Conservation (phyloP, 2,888 invertebrate genomes). For the Stomorhina lunata region DNA sequence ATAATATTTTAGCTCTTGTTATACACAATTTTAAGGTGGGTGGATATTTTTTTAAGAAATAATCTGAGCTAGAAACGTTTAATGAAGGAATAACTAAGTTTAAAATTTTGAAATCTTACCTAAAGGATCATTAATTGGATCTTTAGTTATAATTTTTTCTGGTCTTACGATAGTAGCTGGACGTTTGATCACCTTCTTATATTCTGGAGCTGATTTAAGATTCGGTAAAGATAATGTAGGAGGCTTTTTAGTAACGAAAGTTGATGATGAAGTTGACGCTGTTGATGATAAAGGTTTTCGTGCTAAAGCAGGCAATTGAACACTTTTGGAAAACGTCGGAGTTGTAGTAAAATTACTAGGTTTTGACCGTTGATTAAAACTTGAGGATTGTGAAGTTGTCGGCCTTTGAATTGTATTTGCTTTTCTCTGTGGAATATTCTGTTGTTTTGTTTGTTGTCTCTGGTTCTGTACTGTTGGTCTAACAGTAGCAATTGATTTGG, state of each 20-base stretch:
- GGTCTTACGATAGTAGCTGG: conserved; percentile 67
- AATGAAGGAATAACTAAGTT: no score
- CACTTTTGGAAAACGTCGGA: not conserved
- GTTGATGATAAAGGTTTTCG: conserved; percentile 11
- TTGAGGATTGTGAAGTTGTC: not conserved
- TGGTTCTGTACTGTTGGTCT: conserved; percentile 65
- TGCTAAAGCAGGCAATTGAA: conserved; percentile 5
- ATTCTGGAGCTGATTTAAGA: not conserved
- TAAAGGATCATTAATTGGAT: conserved; percentile 68
- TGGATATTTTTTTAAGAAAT: no score
- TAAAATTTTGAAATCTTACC: no score
- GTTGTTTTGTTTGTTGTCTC: not conserved
- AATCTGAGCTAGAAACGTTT: no score
- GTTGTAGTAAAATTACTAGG: conserved; percentile 15
- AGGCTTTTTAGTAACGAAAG: conserved; percentile 27
- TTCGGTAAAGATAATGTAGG: conserved; percentile 10
- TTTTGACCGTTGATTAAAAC: conserved; percentile 1
- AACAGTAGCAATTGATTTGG: conserved; percentile 66
- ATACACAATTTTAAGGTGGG: no score
- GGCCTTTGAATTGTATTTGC: not conserved
- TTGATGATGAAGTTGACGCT: not conserved
- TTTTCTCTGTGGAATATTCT: conserved; percentile 1
- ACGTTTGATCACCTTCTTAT: conserved; percentile 44
- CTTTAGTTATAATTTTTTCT: conserved; percentile 66
- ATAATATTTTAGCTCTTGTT: no score